phyloP scores from a whole-genome alignment of 2,113 vertebrate genomes.

The Ctenomys sociabilis region DNA sequence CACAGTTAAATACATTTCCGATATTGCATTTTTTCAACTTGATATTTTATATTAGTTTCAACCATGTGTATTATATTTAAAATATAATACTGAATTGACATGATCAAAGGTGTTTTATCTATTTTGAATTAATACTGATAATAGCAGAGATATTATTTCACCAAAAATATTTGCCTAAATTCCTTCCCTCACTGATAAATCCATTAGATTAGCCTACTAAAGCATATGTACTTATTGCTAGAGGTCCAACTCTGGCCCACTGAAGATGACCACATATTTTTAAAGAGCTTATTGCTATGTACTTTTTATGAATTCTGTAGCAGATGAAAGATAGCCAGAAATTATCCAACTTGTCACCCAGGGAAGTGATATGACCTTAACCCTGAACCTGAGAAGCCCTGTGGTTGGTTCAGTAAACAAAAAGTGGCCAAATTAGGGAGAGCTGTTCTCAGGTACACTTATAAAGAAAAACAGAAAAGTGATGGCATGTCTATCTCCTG shows the following conservation, averaged over 20 bases:
- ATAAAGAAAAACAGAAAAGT: neutral
- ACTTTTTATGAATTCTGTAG: neutral
- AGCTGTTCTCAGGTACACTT: neutral
- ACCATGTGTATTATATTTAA: neutral
- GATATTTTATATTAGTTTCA: neutral
- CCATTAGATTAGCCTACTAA: neutral
- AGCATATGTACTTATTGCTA: neutral
- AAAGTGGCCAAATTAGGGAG: neutral
- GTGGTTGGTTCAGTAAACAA: neutral
- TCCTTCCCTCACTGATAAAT: neutral
- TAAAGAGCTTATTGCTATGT: neutral
- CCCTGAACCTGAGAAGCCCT: neutral
- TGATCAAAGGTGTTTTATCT: neutral
- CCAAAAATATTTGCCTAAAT: neutral
- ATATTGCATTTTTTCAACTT: constrained; percentile 11
- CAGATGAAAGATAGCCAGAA: neutral
- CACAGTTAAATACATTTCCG: neutral
- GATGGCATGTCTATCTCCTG: neutral
- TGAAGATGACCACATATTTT: neutral
- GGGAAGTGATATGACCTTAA: neutral
- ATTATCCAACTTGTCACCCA: neutral
- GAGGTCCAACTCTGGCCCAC: too few species aligned
- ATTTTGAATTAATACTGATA: constrained; percentile 18
- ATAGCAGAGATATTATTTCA: neutral
- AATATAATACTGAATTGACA: neutral